Evolutionary conservation across 2,113 vertebrate genomes (phyloP), one percentile per base, ranked within the genome.

Genomic region (Hucho hucho): DNA sequence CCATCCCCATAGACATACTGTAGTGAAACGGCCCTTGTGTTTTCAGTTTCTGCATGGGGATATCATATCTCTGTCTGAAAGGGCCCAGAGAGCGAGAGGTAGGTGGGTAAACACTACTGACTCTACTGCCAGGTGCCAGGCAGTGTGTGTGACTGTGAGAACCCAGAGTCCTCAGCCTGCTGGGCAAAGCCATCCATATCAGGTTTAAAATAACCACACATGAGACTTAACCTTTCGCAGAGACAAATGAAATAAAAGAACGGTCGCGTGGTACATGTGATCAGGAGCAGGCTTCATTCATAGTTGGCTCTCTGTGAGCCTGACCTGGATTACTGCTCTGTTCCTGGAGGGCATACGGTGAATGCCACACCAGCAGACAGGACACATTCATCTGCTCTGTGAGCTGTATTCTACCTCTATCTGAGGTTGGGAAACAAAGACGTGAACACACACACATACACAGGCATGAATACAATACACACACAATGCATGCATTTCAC

Each of bases 191-290:
- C 91, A 92, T 93, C 91, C 89, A 93, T 93, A 92, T 92, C 83
- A 83, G 88, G 90, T 94, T 93, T 93, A 93, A 94, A 94, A 94
- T 93, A 93, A 92, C 92, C 91, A 91, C 92, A 85, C 91, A 87
- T 89, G 91, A 93, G 92, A 93, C 90, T 91, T 93, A 92, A 93
- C 92, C 92, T 93, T 94, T 93, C 91, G 85, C 89, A 89, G 90
- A 92, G 89, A 93, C 91, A 92, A 92, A 93, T 92, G 90, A 93
- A 92, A 91, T 89, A 88, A 90, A 91, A n/a, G n/a, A 89, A 89
- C 89, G 88, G 49, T 88, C 86, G 86, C 84, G 85, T 86, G 82
- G 87, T 83, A 85, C 89, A 88, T 46, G 43, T 12, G 49, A 53
- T 91, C 88, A 86, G 88, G 87, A 90, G 88, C 88, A 81, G 92